These are phyloP conservation scores for Scylla paramamosain DNA, from an alignment of 1,140 invertebrate species.

Conservation along the genomic window DNA sequence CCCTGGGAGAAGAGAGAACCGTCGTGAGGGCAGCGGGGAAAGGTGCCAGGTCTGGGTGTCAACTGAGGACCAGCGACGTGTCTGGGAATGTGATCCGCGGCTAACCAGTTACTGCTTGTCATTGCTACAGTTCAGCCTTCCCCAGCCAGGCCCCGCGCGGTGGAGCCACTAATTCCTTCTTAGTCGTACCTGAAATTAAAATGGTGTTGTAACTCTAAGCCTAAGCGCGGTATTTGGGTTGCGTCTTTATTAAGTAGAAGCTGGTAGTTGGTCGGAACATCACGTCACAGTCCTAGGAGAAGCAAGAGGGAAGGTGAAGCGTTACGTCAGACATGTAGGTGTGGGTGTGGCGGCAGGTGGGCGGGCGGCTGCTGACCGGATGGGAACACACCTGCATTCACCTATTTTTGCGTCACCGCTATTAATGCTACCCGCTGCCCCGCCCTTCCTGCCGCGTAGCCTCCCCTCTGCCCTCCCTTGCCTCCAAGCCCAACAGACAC, in stretches of 20 bases:
- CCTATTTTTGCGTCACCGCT: slow-evolving; percentile 33
- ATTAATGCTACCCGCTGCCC: neutral
- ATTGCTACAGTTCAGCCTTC: neutral
- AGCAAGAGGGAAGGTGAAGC: neutral
- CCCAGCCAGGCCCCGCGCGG: neutral
- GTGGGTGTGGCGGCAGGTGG: neutral
- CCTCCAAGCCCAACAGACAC: neutral
- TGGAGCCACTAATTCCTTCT: neutral
- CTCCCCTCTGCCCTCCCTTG: neutral
- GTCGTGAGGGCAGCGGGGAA: neutral
- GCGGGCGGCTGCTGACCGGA: neutral
- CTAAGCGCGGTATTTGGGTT: no score
- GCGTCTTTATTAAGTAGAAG: no score
- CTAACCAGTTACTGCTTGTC: slow-evolving; percentile 24
- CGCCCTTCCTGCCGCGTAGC: neutral
- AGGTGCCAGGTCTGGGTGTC: neutral
- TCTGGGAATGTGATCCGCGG: neutral
- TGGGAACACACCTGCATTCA: neutral
- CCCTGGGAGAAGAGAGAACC: neutral
- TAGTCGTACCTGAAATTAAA: neutral
- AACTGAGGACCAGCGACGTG: neutral
- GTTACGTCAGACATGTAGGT: neutral
- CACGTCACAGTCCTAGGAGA: neutral
- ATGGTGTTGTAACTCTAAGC: no score
- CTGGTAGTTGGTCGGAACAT: neutral